Evolutionary conservation across 2,113 vertebrate species (phyloP).

Genomic region (Gulo gulo): DNA sequence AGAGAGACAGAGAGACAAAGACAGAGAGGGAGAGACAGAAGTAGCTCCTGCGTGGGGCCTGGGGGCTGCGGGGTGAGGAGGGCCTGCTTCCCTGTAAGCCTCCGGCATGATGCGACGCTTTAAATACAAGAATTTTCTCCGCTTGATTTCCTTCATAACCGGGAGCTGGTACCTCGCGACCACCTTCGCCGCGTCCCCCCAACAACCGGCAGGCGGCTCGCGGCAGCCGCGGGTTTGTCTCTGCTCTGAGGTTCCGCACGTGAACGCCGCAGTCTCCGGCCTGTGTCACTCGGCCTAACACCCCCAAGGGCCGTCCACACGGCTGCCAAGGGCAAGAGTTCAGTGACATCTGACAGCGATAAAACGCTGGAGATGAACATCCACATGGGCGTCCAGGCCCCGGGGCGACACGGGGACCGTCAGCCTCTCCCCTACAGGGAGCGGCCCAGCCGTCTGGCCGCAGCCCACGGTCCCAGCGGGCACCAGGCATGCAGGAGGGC

Average conservation of each 20-base stretch:
- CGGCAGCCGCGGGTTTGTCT: not conserved
- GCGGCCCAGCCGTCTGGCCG: rapidly evolving
- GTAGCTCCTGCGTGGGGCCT: not conserved
- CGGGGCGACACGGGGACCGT: not conserved
- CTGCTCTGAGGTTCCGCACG: not conserved
- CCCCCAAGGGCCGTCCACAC: not conserved
- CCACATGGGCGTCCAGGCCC: not conserved
- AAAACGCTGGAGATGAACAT: too few species aligned
- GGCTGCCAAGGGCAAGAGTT: not conserved
- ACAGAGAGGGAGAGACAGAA: not conserved
- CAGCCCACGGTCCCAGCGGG: not conserved
- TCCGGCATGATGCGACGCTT: too few species aligned
- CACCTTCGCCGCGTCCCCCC: not conserved
- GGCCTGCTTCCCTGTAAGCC: not conserved
- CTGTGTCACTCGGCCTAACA: too few species aligned
- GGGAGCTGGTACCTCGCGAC: not conserved
- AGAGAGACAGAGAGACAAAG: not conserved
- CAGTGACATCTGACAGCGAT: not conserved
- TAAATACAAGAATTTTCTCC: not conserved
- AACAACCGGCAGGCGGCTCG: not conserved
- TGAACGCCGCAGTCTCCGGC: not conserved
- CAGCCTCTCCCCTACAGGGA: not conserved
- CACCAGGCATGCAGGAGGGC: not conserved
- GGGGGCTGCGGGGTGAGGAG: not conserved
- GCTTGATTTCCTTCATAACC: not conserved